phyloP scores from a whole-genome alignment of 2,113 vertebrate genomes.

The Heptranchias perlo region DNA sequence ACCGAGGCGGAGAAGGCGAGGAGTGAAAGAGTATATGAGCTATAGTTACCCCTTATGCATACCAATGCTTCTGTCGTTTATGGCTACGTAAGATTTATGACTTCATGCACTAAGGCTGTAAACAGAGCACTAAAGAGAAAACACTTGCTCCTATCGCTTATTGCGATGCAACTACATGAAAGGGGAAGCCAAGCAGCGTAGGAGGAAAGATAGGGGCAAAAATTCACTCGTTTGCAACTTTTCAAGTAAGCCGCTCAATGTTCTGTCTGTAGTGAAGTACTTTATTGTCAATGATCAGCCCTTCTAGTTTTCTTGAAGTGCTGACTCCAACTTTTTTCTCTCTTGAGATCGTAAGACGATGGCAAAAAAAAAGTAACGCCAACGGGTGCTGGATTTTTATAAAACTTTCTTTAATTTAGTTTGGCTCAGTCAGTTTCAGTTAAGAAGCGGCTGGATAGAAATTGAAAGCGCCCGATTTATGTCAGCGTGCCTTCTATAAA shows the following conservation, averaged over 20 bases:
- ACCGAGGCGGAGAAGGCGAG: slow-evolving; percentile 55
- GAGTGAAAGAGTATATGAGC: slow-evolving; percentile 60
- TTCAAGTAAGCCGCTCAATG: slow-evolving; percentile 61
- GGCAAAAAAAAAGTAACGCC: neutral
- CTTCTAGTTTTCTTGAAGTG: slow-evolving; percentile 78
- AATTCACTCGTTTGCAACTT: slow-evolving; percentile 73
- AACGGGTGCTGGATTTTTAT: slow-evolving; percentile 11
- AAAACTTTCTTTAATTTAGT: neutral
- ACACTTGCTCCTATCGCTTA: slow-evolving; percentile 71
- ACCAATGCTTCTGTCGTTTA: slow-evolving; percentile 80
- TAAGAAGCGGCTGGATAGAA: neutral
- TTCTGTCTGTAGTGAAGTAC: slow-evolving; percentile 63
- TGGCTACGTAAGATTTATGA: slow-evolving; percentile 83
- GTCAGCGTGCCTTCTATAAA: no score
- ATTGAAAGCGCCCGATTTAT: neutral
- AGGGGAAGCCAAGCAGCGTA: slow-evolving; percentile 69
- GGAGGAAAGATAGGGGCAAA: slow-evolving; percentile 75
- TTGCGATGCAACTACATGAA: slow-evolving; percentile 66
- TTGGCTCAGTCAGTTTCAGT: neutral
- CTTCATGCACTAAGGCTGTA: slow-evolving; percentile 74
- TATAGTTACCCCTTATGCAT: slow-evolving; percentile 78
- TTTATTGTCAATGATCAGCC: slow-evolving; percentile 87
- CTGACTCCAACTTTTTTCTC: slow-evolving; percentile 65
- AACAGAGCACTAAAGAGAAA: slow-evolving; percentile 77
- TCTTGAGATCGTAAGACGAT: neutral